These are phyloP conservation scores for Cheilosia grossa DNA, from an alignment of 2,888 invertebrate genomes.

Conservation along the genomic window DNA sequence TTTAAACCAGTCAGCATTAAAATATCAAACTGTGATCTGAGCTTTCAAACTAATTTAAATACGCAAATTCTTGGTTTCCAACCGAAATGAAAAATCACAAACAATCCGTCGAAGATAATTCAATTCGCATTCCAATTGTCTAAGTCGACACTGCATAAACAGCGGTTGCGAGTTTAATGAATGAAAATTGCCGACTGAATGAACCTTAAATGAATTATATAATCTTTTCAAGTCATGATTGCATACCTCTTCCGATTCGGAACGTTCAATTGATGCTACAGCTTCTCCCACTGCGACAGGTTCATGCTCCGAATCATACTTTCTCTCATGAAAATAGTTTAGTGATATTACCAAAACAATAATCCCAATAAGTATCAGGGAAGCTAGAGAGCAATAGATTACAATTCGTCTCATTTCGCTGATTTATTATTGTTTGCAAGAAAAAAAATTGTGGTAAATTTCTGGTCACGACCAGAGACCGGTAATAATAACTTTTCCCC, in stretches of 20 bases:
- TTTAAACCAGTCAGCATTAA: too few relatives aligned
- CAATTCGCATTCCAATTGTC: too few relatives aligned
- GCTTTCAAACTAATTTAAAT: too few relatives aligned
- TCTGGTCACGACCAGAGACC: constrained; percentile 35
- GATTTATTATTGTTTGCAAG: constrained; percentile 34
- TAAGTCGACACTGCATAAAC: too few relatives aligned
- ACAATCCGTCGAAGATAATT: too few relatives aligned
- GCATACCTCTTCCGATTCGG: constrained; percentile 45
- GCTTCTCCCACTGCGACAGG: not conserved
- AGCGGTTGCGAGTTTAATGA: too few relatives aligned
- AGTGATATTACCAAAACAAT: constrained; percentile 54
- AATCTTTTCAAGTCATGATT: not conserved
- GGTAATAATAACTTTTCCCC: constrained; percentile 52
- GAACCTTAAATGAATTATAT: not conserved
- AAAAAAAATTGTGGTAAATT: constrained; percentile 21
- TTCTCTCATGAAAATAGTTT: constrained; percentile 25
- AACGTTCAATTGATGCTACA: constrained; percentile 7
- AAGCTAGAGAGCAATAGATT: constrained; percentile 26
- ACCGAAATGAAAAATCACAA: too few relatives aligned
- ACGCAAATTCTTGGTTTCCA: too few relatives aligned
- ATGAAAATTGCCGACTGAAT: too few relatives aligned
- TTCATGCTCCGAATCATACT: constrained; percentile 7
- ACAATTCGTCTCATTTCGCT: constrained; percentile 51
- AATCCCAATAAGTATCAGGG: constrained; percentile 35
- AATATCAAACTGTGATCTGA: too few relatives aligned